Evolutionary conservation across 2,113 vertebrate genomes (phyloP).

Genomic region (Nyctibius bracteatus): DNA sequence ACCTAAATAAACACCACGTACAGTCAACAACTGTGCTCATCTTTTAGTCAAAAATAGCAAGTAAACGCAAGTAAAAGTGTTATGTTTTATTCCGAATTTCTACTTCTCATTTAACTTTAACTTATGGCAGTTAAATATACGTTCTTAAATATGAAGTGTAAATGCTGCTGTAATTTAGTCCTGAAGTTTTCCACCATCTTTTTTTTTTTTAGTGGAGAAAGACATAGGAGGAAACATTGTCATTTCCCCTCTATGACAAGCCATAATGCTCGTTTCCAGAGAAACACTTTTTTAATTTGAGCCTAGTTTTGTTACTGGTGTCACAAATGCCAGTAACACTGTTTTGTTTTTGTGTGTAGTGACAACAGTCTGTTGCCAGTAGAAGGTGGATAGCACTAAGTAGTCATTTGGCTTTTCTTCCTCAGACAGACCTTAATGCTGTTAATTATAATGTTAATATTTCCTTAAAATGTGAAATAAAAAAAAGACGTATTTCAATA

Average conservation of each 20-base stretch:
- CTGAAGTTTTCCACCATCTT: background rate
- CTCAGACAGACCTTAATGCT: background rate
- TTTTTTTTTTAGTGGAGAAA: background rate
- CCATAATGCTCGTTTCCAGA: background rate
- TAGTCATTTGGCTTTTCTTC: background rate
- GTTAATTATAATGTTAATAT: background rate
- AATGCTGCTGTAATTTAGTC: background rate
- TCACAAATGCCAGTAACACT: background rate
- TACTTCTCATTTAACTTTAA: background rate
- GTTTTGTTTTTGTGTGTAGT: background rate
- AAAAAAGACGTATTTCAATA: background rate
- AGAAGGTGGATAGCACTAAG: background rate
- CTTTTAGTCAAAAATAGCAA: background rate
- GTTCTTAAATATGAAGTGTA: background rate
- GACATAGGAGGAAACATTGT: background rate
- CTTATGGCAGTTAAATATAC: background rate
- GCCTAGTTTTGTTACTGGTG: background rate
- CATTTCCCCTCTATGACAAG: background rate
- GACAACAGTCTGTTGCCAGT: background rate
- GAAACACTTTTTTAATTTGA: background rate
- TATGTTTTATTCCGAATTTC: background rate
- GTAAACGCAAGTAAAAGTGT: background rate
- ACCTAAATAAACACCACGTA: background rate
- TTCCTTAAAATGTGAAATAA: background rate
- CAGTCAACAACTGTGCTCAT: background rate